phyloP scores from a whole-genome alignment of 2,113 vertebrate genomes.

The Saguinus midas region DNA sequence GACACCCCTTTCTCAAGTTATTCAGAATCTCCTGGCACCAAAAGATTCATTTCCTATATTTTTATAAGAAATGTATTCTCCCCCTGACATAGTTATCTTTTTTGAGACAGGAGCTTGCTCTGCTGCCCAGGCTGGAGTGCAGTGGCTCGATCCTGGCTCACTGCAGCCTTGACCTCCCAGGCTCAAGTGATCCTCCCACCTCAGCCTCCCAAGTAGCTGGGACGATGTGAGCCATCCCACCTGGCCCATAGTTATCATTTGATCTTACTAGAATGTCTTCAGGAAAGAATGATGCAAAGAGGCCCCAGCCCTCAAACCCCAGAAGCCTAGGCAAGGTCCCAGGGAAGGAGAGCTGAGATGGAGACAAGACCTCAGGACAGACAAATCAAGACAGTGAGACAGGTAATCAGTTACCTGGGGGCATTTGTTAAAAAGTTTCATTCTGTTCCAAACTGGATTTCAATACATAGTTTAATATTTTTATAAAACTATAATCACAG shows the following conservation, averaged over 20 bases:
- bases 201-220: no score
- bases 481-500: neutral
- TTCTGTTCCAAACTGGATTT: slow-evolving; percentile 28
- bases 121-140: no score
- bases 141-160: no score
- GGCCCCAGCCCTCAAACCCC: neutral
- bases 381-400: neutral
- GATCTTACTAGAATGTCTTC: neutral
- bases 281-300: neutral
- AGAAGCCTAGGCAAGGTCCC: neutral
- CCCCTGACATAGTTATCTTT: neutral
- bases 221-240: no score
- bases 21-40: neutral
- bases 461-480: neutral
- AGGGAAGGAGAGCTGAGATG: neutral
- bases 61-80: neutral
- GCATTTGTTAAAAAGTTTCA: neutral
- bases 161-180: no score
- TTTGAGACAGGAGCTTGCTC: no score
- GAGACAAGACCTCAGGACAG: neutral
- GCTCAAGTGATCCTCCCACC: no score
- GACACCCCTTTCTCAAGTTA: neutral
- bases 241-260: neutral
- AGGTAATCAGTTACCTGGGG: neutral
- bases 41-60: neutral